Evolutionary conservation across 1,140 invertebrate genomes (phyloP).

Genomic region (Bombus huntii): DNA sequence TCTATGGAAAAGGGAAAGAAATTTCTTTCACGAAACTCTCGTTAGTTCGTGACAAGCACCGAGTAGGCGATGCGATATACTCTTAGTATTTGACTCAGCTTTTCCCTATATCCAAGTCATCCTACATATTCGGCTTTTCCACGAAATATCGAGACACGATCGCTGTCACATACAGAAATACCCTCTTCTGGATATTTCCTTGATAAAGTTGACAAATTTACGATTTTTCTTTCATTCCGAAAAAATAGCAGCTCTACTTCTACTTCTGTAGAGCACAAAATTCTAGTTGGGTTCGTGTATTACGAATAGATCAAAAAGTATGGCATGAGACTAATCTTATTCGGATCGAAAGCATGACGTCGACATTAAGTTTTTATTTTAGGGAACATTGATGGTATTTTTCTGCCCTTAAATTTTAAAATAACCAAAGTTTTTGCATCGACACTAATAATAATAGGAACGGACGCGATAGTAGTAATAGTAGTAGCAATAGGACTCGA

Average conservation of each 20-base stretch:
- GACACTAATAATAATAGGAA: neutral
- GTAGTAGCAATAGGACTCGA: neutral
- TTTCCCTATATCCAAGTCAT: neutral
- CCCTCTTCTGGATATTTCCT: neutral
- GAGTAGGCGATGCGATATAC: slow-evolving; percentile 31
- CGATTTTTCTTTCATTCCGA: neutral
- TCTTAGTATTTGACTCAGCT: slow-evolving; percentile 28
- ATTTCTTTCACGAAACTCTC: slow-evolving; percentile 60
- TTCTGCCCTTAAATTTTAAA: neutral
- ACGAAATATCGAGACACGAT: slow-evolving; percentile 26
- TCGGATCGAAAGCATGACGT: no score
- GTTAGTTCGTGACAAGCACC: slow-evolving; percentile 55
- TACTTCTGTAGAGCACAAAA: neutral
- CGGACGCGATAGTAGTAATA: neutral
- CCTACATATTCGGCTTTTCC: slow-evolving; percentile 30
- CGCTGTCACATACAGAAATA: slow-evolving; percentile 5
- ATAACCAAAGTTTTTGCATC: neutral
- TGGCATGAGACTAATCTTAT: neutral
- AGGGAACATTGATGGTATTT: neutral
- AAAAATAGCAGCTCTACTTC: neutral
- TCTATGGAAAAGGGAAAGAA: slow-evolving; percentile 53
- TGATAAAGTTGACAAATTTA: neutral
- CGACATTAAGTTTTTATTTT: neutral
- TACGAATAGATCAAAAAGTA: neutral
- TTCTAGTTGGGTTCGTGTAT: neutral